Evolutionary conservation across 2,113 vertebrate species (phyloP).

Genomic region (Ovibos moschatus): DNA sequence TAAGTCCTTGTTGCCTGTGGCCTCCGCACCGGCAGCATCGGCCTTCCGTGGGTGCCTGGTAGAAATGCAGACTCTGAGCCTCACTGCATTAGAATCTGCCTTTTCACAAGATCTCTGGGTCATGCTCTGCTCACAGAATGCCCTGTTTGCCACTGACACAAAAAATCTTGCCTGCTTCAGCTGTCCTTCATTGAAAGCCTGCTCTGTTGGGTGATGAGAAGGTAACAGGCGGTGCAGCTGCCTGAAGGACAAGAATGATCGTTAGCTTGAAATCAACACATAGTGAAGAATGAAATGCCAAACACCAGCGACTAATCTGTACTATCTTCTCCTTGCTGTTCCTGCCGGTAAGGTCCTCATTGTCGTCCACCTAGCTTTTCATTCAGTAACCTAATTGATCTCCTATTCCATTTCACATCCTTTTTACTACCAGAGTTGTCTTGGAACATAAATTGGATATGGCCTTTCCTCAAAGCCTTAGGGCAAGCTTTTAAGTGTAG

Average conservation of each 20-base stretch:
- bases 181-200: neutral
- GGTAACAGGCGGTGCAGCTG: neutral
- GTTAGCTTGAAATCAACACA: neutral
- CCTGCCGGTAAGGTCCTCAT: neutral
- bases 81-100: too few species aligned
- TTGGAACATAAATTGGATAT: neutral
- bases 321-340: neutral
- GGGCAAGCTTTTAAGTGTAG: neutral
- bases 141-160: neutral
- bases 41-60: neutral
- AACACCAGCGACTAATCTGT: neutral
- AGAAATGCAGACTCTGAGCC: neutral
- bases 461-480: neutral
- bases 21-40: neutral
- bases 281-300: neutral
- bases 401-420: neutral
- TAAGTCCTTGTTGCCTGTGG: neutral
- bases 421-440: neutral
- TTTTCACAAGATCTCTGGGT: neutral
- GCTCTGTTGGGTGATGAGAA: neutral
- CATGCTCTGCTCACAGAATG: neutral
- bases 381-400: neutral
- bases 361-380: neutral
- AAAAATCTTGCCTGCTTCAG: neutral
- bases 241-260: neutral